Percentiles rank a stretch among this genome's conserved stretches.
phyloP scores from a whole-genome alignment of 2,797 vertebrate genomes.

The Harpagifer antarcticus region DNA sequence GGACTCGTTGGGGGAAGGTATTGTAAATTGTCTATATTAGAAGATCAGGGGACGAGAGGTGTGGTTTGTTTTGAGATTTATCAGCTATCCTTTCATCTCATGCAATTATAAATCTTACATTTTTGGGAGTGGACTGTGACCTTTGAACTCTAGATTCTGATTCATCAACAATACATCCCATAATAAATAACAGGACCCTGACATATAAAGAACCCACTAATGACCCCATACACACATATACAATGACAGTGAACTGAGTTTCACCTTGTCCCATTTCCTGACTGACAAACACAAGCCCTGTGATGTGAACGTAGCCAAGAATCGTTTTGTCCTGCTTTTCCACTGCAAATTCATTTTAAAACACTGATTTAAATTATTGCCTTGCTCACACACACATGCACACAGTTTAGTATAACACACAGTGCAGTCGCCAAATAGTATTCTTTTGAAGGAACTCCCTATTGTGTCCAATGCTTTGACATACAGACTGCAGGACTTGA shows the following conservation, averaged over 20 bases:
- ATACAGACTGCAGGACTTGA: slow-evolving; percentile 14
- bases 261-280: slow-evolving; percentile 57
- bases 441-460: slow-evolving; percentile 11
- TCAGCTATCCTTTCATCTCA: slow-evolving; percentile 5
- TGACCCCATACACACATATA: slow-evolving; percentile 14
- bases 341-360: too few relatives aligned
- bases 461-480: slow-evolving; percentile 33
- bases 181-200: slow-evolving; percentile 18
- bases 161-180: slow-evolving; percentile 33
- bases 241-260: slow-evolving; percentile 38
- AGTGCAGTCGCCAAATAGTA: not conserved
- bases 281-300: slow-evolving; percentile 27
- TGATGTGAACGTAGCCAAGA: too few relatives aligned
- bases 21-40: not conserved
- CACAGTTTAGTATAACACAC: not conserved
- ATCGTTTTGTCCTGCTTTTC: not conserved
- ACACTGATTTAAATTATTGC: not conserved
- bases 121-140: slow-evolving; percentile 11
- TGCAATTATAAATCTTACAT: slow-evolving; percentile 35
- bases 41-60: slow-evolving; percentile 1
- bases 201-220: slow-evolving; percentile 11
- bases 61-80: slow-evolving; percentile 36
- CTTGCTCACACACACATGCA: not conserved
- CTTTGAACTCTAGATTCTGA: slow-evolving; percentile 30
- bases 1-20: not conserved